A percentile compares a stretch with the other conserved stretches of the same genome.
Conservation (phyloP, 2,797 vertebrate genomes). For the Spinibarbus caldwelli region DNA sequence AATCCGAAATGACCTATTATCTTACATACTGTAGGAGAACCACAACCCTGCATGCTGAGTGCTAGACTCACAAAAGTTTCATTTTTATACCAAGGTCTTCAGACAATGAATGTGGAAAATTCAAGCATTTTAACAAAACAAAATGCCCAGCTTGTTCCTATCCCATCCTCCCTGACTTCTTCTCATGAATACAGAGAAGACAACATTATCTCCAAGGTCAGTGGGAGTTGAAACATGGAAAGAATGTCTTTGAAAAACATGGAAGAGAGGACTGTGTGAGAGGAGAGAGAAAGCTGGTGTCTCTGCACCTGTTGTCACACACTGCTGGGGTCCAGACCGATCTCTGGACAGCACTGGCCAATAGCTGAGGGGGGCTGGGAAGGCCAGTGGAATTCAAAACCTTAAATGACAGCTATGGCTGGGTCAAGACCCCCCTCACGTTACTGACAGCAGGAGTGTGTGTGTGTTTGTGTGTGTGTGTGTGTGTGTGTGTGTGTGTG, state of each 20-base stretch:
- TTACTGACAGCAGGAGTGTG: conserved; percentile 66
- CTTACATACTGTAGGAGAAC: not conserved
- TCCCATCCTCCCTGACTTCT: conserved; percentile 37
- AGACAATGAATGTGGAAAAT: not conserved
- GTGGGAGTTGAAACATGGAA: conserved; percentile 45
- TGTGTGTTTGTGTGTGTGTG: too few relatives aligned
- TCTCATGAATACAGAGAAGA: conserved; percentile 55
- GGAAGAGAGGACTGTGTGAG: conserved; percentile 46
- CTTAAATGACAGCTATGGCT: conserved; percentile 76
- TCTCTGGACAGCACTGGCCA: conserved; percentile 62
- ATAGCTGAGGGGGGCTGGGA: conserved; percentile 53
- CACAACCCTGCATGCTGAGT: not conserved
- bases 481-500: too few relatives aligned
- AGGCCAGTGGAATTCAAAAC: conserved; percentile 64
- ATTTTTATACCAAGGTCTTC: conserved; percentile 4
- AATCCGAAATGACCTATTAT: not conserved
- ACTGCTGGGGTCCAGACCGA: conserved; percentile 66
- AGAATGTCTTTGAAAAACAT: conserved; percentile 61
- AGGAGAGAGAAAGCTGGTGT: conserved; percentile 44
- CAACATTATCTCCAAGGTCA: conserved; percentile 47
- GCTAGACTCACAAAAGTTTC: not conserved
- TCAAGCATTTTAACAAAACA: conserved; percentile 7
- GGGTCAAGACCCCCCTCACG: conserved; percentile 76
- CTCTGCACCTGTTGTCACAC: conserved; percentile 73
- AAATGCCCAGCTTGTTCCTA: conserved; percentile 26